A percentile compares a stretch with the other conserved stretches of the same genome.
These are phyloP conservation scores for Sarcophaga carnaria DNA, from an alignment of 2,888 invertebrate genomes.

Conservation along the genomic window DNA sequence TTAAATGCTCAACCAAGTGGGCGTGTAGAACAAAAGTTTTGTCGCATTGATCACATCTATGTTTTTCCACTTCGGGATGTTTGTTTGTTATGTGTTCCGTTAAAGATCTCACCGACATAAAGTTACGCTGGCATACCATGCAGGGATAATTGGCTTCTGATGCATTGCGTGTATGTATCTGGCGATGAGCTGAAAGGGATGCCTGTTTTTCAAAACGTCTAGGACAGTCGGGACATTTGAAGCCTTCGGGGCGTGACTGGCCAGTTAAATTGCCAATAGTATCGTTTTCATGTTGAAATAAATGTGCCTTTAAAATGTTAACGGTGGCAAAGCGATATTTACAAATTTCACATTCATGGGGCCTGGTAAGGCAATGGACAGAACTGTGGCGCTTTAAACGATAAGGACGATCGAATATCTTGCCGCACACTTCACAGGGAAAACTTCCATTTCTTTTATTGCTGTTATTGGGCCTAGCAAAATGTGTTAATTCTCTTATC, in stretches of 20 bases:
- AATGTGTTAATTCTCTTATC: neutral
- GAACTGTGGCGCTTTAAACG: conserved; percentile 78
- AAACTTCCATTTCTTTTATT: conserved; percentile 69
- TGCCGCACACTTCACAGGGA: conserved; percentile 82
- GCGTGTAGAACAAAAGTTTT: conserved; percentile 84
- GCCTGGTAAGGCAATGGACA: conserved; percentile 74
- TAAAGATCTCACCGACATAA: conserved; percentile 81
- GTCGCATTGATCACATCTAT: conserved; percentile 84
- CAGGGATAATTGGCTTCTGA: conserved; percentile 76
- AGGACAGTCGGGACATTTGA: conserved; percentile 83
- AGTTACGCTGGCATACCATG: conserved; percentile 82
- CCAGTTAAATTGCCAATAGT: conserved; percentile 22
- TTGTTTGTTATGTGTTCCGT: conserved; percentile 83
- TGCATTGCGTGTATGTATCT: conserved; percentile 72
- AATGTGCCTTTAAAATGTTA: conserved; percentile 74
- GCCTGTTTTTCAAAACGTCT: conserved; percentile 83
- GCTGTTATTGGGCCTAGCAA: conserved; percentile 68
- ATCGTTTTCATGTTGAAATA: conserved; percentile 53
- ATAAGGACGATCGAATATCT: conserved; percentile 82
- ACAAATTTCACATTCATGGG: conserved; percentile 76
- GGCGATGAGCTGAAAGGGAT: conserved; percentile 82
- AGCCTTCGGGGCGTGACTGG: conserved; percentile 70
- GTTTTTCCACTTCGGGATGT: conserved; percentile 83
- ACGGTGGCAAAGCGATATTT: conserved; percentile 69
- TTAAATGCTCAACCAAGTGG: conserved; percentile 81